Percentiles rank a stretch among this genome's conserved stretches.
These are phyloP conservation scores for Tipula confusa DNA, from an alignment of 2,888 invertebrate genomes.

Conservation along the genomic window DNA sequence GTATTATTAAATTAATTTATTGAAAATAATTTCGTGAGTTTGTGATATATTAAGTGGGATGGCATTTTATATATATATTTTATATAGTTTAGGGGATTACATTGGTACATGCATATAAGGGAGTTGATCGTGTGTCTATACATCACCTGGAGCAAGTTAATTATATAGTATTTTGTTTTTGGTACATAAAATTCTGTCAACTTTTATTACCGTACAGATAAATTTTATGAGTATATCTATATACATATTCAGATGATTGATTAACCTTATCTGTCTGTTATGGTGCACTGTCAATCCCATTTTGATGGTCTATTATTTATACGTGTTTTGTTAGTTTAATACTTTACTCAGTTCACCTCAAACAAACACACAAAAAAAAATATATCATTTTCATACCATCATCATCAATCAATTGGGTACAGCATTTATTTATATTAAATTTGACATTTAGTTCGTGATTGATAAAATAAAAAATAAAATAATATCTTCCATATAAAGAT, in stretches of 20 bases:
- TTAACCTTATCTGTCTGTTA: not conserved
- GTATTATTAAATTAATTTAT: conserved; percentile 12
- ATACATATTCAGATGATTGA: not conserved
- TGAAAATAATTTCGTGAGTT: not conserved
- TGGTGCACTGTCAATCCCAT: not conserved
- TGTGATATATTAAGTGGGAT: not conserved
- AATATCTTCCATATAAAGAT: not conserved
- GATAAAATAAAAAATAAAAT: not conserved
- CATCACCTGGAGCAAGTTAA: not conserved
- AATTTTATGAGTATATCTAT: not conserved
- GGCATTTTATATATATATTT: not conserved
- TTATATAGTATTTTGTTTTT: not conserved
- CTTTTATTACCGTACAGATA: not conserved
- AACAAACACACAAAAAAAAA: not conserved
- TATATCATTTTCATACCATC: not conserved
- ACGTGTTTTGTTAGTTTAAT: not conserved
- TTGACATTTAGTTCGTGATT: not conserved
- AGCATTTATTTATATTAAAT: not conserved
- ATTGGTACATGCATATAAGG: not conserved
- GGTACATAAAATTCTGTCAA: not conserved
- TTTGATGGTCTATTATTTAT: not conserved
- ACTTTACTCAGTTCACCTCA: not conserved
- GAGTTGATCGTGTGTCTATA: not conserved
- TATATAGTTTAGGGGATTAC: not conserved
- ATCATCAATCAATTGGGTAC: not conserved